Conservation (phyloP, 1,140 invertebrate genomes). For the Oryzaephilus surinamensis region DNA sequence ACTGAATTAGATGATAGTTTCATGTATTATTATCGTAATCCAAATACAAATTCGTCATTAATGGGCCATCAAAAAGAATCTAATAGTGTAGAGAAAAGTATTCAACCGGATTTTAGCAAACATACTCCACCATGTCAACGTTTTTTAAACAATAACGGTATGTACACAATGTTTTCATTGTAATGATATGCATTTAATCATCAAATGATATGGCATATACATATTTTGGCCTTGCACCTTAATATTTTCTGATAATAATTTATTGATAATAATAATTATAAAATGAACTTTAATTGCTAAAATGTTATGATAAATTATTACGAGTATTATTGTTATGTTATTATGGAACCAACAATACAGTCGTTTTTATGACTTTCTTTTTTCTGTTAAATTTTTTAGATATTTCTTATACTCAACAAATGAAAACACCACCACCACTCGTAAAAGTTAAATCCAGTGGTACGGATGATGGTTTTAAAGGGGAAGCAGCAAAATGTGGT, state of each 20-base stretch:
- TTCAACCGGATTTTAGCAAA: slow-evolving; percentile 47
- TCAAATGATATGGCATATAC: too few relatives aligned
- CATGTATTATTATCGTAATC: slow-evolving; percentile 36
- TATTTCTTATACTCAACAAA: slow-evolving; percentile 1
- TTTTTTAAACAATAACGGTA: too few relatives aligned
- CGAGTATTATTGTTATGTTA: neutral
- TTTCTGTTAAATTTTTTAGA: slow-evolving; percentile 2
- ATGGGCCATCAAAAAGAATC: too few relatives aligned
- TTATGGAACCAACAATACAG: neutral
- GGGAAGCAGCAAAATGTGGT: slow-evolving; percentile 55
- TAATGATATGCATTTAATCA: too few relatives aligned
- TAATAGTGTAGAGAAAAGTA: slow-evolving; percentile 8
- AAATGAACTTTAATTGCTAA: too few relatives aligned
- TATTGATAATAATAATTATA: neutral
- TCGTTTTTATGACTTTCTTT: neutral
- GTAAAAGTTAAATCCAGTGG: slow-evolving; percentile 46
- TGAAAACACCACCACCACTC: neutral
- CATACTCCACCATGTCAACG: slow-evolving; percentile 56
- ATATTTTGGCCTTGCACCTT: neutral
- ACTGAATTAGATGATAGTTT: slow-evolving; percentile 60
- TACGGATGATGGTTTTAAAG: slow-evolving; percentile 58
- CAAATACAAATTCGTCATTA: too few relatives aligned
- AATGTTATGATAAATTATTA: too few relatives aligned
- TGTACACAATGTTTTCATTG: too few relatives aligned
- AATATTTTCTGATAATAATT: neutral